These are phyloP conservation scores for Branchipolynoe longqiensis DNA, from an alignment of 2,888 invertebrate genomes.

Conservation along the genomic window DNA sequence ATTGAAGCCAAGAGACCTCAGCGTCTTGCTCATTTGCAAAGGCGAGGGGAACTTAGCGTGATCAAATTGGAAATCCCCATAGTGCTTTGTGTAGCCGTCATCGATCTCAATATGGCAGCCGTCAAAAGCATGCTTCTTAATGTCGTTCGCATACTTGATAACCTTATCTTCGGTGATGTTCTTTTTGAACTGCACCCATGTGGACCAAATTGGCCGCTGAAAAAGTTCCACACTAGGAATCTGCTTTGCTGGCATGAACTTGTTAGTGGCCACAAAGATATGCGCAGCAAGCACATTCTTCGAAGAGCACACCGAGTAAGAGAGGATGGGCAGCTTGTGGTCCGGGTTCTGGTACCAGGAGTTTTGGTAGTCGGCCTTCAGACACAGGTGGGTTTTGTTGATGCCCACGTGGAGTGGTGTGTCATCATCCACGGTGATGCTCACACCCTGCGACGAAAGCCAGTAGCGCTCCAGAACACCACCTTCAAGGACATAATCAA, in stretches of 20 bases:
- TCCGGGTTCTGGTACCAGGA: constrained; percentile 45
- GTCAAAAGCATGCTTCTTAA: constrained; percentile 65
- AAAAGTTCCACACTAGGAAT: constrained; percentile 88
- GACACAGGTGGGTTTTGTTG: constrained; percentile 86
- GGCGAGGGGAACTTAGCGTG: constrained; percentile 85
- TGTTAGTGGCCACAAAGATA: constrained; percentile 85
- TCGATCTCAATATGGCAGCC: constrained; percentile 86
- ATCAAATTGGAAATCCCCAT: constrained; percentile 90
- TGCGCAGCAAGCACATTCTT: constrained; percentile 86
- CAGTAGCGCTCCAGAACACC: constrained; percentile 82
- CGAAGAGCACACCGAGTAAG: constrained; percentile 86
- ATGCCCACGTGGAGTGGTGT: constrained; percentile 90
- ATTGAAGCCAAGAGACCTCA: constrained; percentile 87
- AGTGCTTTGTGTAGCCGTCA: constrained; percentile 91
- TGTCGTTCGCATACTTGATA: constrained; percentile 70
- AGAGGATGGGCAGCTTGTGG: constrained; percentile 62
- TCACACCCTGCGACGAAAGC: constrained; percentile 88
- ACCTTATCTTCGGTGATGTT: constrained; percentile 85
- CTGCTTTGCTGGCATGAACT: constrained; percentile 86
- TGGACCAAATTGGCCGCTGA: constrained; percentile 92
- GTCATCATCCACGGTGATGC: constrained; percentile 85
- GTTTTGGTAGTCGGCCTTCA: constrained; percentile 8
- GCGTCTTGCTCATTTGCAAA: constrained; percentile 80
- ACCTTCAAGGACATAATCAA: too few species aligned
- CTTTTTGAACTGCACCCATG: constrained; percentile 89